A percentile compares a stretch with the other conserved stretches of the same genome.
phyloP scores from a whole-genome alignment of 2,113 vertebrate genomes.

The Misgurnus mizolepis region DNA sequence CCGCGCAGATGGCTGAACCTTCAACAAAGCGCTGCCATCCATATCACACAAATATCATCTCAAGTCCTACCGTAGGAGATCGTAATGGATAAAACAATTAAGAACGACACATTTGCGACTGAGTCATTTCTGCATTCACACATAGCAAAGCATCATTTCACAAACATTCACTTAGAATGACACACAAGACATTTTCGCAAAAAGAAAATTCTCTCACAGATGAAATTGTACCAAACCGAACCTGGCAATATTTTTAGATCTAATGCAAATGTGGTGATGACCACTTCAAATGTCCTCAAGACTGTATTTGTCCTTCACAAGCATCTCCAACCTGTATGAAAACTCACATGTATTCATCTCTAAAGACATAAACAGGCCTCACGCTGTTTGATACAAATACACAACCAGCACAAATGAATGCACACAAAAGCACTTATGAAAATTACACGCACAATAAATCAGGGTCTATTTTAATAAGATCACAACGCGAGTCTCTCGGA shows the following conservation, averaged over 20 bases:
- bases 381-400: slow-evolving; percentile 16
- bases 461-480: slow-evolving; percentile 68
- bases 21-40: slow-evolving; percentile 61
- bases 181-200: background rate
- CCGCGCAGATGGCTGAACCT: slow-evolving; percentile 65
- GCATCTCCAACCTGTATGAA: no score
- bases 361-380: slow-evolving; percentile 16
- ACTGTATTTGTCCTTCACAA: no score
- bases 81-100: slow-evolving; percentile 70
- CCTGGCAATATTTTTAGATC: no score
- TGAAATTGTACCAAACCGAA: background rate
- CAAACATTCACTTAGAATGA: slow-evolving; percentile 7
- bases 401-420: background rate
- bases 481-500: slow-evolving; percentile 65
- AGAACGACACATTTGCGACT: slow-evolving; percentile 57
- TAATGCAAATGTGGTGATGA: no score
- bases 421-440: slow-evolving; percentile 39
- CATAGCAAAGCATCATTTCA: slow-evolving; percentile 52
- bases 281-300: no score
- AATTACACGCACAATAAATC: slow-evolving; percentile 46
- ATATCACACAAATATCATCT: slow-evolving; percentile 65
- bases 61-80: slow-evolving; percentile 50
- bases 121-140: slow-evolving; percentile 58
- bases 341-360: background rate
- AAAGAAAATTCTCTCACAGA: background rate